Evolutionary conservation across 2,797 vertebrate species (phyloP).

Genomic region (Graptemys geographica): DNA sequence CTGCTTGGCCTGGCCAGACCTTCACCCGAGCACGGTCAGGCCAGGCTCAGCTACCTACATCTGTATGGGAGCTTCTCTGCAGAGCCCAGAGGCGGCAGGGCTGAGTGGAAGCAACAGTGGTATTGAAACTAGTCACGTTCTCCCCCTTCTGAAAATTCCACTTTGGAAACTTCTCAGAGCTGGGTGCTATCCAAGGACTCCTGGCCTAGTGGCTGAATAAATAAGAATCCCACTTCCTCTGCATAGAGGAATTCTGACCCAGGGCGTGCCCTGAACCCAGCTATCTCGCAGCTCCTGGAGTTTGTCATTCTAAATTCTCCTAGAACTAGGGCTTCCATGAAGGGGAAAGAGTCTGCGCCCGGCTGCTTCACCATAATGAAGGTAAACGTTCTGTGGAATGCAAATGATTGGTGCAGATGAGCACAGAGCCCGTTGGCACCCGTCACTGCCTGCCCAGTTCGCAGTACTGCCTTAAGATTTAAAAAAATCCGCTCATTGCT

Average conservation of each 20-base stretch:
- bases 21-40: no score
- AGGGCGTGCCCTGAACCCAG: background rate
- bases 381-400: background rate
- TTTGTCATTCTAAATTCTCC: background rate
- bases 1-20: background rate
- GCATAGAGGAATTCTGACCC: background rate
- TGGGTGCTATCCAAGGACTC: background rate
- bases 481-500: background rate
- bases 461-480: background rate
- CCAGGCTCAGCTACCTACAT: no score
- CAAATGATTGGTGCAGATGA: background rate
- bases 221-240: background rate
- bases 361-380: background rate
- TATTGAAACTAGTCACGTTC: background rate
- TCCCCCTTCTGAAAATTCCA: background rate
- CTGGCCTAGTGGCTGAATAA: background rate
- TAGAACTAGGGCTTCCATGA: background rate
- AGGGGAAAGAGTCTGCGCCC: background rate
- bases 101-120: background rate
- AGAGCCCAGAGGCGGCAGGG: background rate
- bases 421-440: no score
- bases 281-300: background rate
- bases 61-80: no score
- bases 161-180: background rate
- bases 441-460: background rate